Conservation (phyloP, 2,113 vertebrate species). For the Bos javanicus region DNA sequence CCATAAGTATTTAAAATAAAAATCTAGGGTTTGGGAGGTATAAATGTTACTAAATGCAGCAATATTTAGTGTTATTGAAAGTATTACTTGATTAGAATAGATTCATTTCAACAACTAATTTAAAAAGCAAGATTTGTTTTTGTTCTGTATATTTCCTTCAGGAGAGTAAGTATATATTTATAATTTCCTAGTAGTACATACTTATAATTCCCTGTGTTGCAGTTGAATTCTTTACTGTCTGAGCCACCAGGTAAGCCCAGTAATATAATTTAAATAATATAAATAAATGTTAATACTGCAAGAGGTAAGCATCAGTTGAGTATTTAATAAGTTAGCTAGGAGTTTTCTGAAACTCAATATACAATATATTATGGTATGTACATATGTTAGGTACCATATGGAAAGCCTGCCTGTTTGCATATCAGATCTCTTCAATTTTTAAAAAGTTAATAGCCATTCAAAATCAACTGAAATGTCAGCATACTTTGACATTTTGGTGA, state of each 20-base stretch:
- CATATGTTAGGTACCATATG: background rate
- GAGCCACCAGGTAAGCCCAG: background rate
- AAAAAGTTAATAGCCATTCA: conserved; percentile 14
- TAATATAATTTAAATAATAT: background rate
- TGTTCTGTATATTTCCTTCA: background rate
- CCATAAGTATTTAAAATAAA: background rate
- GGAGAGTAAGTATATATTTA: background rate
- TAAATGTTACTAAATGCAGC: background rate
- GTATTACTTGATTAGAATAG: background rate
- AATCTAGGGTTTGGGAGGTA: background rate
- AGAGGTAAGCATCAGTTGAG: background rate
- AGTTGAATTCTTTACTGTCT: background rate
- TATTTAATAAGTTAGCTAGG: background rate
- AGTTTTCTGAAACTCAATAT: background rate
- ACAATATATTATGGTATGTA: background rate
- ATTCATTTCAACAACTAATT: conserved; percentile 1
- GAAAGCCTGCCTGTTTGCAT: background rate
- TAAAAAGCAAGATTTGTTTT: background rate
- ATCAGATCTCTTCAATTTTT: background rate
- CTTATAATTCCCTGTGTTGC: background rate
- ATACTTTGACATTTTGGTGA: conserved; percentile 68
- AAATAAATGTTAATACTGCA: background rate
- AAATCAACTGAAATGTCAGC: conserved; percentile 61
- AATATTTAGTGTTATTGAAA: background rate
- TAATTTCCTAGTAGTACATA: background rate